Evolutionary conservation across 2,113 vertebrate species (phyloP).

Genomic region (Neopipo cinnamomea): DNA sequence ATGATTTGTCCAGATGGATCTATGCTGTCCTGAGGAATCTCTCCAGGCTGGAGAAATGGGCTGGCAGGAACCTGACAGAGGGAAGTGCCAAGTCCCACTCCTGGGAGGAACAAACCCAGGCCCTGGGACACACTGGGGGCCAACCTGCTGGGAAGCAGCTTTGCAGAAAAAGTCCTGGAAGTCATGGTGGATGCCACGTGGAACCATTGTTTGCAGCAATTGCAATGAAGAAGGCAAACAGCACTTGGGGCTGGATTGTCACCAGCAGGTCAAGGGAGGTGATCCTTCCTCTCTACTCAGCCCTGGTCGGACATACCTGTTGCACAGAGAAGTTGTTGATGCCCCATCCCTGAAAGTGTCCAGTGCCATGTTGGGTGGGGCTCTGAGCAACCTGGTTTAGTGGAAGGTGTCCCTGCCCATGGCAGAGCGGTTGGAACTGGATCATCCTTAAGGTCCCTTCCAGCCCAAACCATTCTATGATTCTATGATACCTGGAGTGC

Average conservation of each 20-base stretch:
- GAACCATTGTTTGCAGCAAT: background rate
- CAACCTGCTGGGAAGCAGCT: fast-evolving
- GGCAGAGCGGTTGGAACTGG: background rate
- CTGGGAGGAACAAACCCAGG: background rate
- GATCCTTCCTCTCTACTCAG: background rate
- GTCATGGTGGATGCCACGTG: background rate
- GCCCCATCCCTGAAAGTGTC: background rate
- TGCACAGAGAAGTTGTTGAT: background rate
- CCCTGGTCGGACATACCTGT: background rate
- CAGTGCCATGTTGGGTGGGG: background rate
- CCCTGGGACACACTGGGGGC: too few relatives aligned
- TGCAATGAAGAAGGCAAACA: background rate
- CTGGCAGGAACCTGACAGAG: fast-evolving
- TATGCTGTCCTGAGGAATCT: background rate
- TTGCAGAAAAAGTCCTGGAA: background rate
- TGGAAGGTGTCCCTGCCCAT: background rate
- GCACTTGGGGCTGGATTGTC: background rate
- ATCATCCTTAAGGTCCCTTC: background rate
- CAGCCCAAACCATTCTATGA: background rate
- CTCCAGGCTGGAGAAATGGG: background rate
- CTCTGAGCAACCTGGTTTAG: background rate
- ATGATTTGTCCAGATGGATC: background rate
- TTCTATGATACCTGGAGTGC: background rate
- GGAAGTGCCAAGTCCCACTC: background rate
- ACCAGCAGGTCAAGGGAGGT: background rate